Evolutionary conservation across 2,888 invertebrate species (phyloP), one percentile per base, ranked within the genome.

Genomic region (Agrilus cyanescens): DNA sequence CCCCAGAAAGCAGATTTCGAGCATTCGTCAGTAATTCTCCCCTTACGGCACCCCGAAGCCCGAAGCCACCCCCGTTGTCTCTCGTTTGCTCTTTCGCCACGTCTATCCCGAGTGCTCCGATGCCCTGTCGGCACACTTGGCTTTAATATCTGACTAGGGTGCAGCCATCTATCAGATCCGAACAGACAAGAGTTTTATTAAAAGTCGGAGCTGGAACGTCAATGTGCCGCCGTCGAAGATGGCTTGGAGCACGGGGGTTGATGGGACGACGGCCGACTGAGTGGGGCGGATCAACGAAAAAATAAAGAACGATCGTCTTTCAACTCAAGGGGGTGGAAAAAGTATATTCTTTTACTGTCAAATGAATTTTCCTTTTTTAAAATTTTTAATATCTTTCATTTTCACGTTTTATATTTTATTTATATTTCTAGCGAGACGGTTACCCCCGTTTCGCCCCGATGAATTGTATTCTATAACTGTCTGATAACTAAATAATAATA

Each of bases 101-200:
- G 18, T 37, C 18, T 37, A 14, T 38, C 29, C 14, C 29, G 12
- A 39, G 12, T 30, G 15, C 29, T 20, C 5, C 18, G 12, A 40
- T n/a, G 51, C 53, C 47, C 45, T 49, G 25, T 25, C 25, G 25
- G 25, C 25, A 25, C 25, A 25, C 45, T 55, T 57, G 50, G 50
- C 62, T 70, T 70, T 68, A 70, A 70, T 70, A 70, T 70, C 69
- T 65, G 66, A 62, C 66, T 64, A 62, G 66, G 67, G 68, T 64
- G 67, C 61, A 68, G 69, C 68, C 70, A 70, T 70, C 69, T 69
- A 69, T 70, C 70, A 70, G 70, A 67, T 64, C 65, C 66, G 66
- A 69, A 69, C 69, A 69, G 69, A 69, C 70, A 70, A 69, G 69
- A 69, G 68, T 70, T 70, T 70, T 70, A 70, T 69, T 69, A 70